phyloP scores from a whole-genome alignment of 2,888 invertebrate genomes.

The Eupithecia exiguata region DNA sequence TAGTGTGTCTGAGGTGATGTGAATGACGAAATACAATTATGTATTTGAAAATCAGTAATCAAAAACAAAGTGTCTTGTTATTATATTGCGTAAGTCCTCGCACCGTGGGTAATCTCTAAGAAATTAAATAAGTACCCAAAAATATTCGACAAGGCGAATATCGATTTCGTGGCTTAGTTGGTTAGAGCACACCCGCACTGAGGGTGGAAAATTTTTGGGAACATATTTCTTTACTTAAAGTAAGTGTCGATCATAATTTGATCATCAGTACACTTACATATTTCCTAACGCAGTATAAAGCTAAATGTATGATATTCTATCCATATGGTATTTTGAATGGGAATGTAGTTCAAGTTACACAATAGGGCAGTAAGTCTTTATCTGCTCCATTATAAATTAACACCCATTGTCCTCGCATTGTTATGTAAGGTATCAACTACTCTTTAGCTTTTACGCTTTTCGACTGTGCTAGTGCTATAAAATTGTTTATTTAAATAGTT shows the following conservation, averaged over 20 bases:
- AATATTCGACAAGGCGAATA: too few relatives aligned
- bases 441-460: conserved; percentile 20
- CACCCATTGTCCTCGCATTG: conserved; percentile 28
- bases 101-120: too few relatives aligned
- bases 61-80: not conserved
- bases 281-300: not conserved
- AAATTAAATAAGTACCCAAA: too few relatives aligned
- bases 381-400: conserved; percentile 11
- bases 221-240: too few relatives aligned
- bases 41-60: not conserved
- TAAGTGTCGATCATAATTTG: too few relatives aligned
- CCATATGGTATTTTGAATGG: not conserved
- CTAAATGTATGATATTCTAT: not conserved
- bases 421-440: conserved; percentile 28
- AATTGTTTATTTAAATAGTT: not conserved
- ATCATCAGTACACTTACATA: too few relatives aligned
- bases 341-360: conserved; percentile 22
- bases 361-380: conserved; percentile 27
- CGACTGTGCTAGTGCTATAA: not conserved
- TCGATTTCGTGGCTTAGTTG: too few relatives aligned
- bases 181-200: too few relatives aligned
- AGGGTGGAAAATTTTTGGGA: too few relatives aligned
- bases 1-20: too few relatives aligned
- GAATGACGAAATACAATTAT: not conserved
- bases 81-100: too few relatives aligned